A percentile compares a stretch with the other conserved stretches of the same genome.
These are phyloP conservation scores for Chanos chanos DNA, from an alignment of 2,797 vertebrate species.

Conservation along the genomic window DNA sequence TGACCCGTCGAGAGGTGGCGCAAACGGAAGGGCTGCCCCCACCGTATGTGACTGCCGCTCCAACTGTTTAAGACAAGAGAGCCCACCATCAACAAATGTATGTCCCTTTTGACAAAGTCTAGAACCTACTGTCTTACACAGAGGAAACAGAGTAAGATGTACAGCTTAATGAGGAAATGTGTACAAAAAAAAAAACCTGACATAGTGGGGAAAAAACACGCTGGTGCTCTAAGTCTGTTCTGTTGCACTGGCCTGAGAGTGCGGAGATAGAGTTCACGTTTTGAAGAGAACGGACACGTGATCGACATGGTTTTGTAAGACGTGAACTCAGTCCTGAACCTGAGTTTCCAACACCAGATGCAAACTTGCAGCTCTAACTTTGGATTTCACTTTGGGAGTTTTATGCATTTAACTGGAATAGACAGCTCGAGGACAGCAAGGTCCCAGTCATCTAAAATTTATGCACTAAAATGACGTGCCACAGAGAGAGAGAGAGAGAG, in stretches of 20 bases:
- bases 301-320: not conserved
- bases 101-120: not conserved
- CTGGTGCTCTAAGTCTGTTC: too few relatives aligned
- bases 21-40: slow-evolving; percentile 92
- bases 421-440: slow-evolving; percentile 20
- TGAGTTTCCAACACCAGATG: too few relatives aligned
- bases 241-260: too few relatives aligned
- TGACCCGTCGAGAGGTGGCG: slow-evolving; percentile 93
- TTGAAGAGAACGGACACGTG: too few relatives aligned
- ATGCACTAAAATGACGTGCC: not conserved
- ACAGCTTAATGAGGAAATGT: too few relatives aligned
- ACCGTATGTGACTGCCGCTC: slow-evolving; percentile 94
- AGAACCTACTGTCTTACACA: not conserved
- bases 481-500: not conserved
- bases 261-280: too few relatives aligned
- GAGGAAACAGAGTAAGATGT: not conserved
- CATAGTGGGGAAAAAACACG: too few relatives aligned
- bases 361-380: slow-evolving; percentile 7
- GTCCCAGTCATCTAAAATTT: slow-evolving; percentile 33
- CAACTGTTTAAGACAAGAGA: slow-evolving; percentile 72
- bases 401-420: slow-evolving; percentile 23
- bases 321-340: too few relatives aligned
- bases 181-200: too few relatives aligned
- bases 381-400: slow-evolving; percentile 13
- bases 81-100: not conserved